Evolutionary conservation across 2,797 vertebrate genomes (phyloP).

Genomic region (Momotus momota): DNA sequence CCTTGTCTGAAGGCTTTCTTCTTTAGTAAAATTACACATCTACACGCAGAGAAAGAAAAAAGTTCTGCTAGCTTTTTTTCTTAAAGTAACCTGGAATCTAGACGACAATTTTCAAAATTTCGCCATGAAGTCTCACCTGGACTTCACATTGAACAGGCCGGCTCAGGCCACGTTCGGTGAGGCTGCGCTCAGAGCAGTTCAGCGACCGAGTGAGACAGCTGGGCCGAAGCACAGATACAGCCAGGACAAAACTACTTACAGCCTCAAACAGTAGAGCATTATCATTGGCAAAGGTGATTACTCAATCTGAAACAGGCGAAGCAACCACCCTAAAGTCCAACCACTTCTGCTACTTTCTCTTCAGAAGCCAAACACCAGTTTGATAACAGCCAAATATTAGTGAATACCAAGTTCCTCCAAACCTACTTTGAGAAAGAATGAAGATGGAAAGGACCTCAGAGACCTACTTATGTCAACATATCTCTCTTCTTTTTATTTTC

Average conservation of each 20-base stretch:
- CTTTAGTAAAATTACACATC: background rate
- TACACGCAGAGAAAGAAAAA: background rate
- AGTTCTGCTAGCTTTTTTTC: background rate
- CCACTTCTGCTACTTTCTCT: background rate
- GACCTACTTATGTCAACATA: background rate
- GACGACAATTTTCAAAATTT: background rate
- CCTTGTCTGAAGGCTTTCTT: background rate
- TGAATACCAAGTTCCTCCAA: background rate
- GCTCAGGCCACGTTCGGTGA: fast-evolving
- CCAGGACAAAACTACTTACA: background rate
- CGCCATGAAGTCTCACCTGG: background rate
- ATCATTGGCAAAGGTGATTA: background rate
- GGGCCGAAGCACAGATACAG: fast-evolving
- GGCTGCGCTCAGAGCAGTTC: fast-evolving
- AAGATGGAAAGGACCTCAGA: background rate
- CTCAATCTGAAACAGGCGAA: background rate
- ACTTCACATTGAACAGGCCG: fast-evolving
- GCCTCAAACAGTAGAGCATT: background rate
- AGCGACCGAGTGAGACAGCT: fast-evolving
- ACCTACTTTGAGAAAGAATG: background rate
- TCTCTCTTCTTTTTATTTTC: background rate
- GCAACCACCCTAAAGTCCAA: background rate
- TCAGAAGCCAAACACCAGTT: background rate
- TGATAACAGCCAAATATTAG: background rate
- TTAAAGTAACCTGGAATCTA: background rate